Base-by-base conservation (phyloP, 2,888 invertebrate genomes). In the Nephrotoma guestfalica region DNA sequence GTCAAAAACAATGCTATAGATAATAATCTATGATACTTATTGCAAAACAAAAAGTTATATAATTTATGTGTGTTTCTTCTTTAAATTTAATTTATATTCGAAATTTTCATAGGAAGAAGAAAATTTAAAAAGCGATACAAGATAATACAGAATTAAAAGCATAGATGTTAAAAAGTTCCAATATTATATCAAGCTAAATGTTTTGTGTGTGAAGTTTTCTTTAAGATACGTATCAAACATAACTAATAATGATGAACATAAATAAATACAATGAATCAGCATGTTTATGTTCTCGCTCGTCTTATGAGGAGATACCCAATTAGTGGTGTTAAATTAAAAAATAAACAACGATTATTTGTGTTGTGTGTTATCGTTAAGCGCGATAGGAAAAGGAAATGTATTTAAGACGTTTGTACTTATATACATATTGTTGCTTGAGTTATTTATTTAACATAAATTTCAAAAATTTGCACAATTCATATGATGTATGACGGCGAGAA, bases 261-360 rank as follows among this genome's bases (percentile, higher is more conserved):
- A 71, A 84, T 84, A 84, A 85, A 85, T 43, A 85, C 43, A 85
- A 85, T 85, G 85, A 85, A 85, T 85, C 85, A 85, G 85, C 85
- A 85, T 85, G 85, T 85, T 85, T 85, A 85, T 85, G 85, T 85
- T 85, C 43, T 85, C 18, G 71, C 71, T 71, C 71, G 30, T 71
- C 71, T 71, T 71, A 71, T 71, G 71, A 71, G 43, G 43, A 42
- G 41, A 85, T 84, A 84, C 42, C 85, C 85, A 85, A 85, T 85
- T 85, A 85, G 85, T 85, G 85, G 85, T 85, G 85, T 85, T 85
- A 85, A 85, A 85, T 85, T 85, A 85, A 85, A 85, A 84, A 41
- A 85, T 85, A 85, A 85, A 85, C 85, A 85, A 43, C 85, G 85
- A 85, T 85, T 85, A 85, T 85, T 85, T 85, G 85, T 85, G 30